Evolutionary conservation across 2,888 invertebrate genomes (phyloP).

Genomic region (Parnassius smintheus): DNA sequence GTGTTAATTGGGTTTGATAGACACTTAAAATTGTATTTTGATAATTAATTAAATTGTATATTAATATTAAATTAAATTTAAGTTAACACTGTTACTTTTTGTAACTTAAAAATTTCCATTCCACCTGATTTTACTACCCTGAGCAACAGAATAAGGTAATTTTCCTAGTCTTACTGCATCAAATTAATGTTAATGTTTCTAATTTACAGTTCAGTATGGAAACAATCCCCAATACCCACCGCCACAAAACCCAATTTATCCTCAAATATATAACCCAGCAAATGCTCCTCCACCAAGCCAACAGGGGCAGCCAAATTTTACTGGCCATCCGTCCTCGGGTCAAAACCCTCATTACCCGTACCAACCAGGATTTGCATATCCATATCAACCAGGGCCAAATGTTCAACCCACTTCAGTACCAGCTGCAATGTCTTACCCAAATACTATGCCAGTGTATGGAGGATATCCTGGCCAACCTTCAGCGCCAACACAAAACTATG

Average conservation of each 20-base stretch:
- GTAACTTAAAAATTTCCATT: too few relatives aligned
- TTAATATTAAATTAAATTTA: too few relatives aligned
- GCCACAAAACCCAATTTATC: conserved; percentile 59
- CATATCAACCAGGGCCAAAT: conserved; percentile 35
- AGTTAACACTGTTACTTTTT: too few relatives aligned
- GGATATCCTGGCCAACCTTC: conserved; percentile 35
- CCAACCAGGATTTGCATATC: conserved; percentile 45
- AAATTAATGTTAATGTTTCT: neutral
- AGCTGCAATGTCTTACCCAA: conserved; percentile 55
- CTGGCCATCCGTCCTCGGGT: conserved; percentile 32
- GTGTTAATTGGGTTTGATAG: too few relatives aligned
- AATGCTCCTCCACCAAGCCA: conserved; percentile 50
- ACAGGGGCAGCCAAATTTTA: conserved; percentile 41
- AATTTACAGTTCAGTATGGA: conserved; percentile 59
- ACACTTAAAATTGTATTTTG: too few relatives aligned
- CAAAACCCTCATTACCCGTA: conserved; percentile 39
- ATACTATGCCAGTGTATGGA: conserved; percentile 36
- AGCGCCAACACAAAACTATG: conserved; percentile 34
- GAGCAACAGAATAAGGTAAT: neutral
- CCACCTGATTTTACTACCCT: too few relatives aligned
- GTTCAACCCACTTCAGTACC: conserved; percentile 38
- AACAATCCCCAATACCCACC: conserved; percentile 57
- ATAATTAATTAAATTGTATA: too few relatives aligned
- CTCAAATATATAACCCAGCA: conserved; percentile 54
- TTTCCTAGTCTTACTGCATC: conserved; percentile 1